Conservation (phyloP, 92 coral and sea anemone species). For the Porites evermanni region DNA sequence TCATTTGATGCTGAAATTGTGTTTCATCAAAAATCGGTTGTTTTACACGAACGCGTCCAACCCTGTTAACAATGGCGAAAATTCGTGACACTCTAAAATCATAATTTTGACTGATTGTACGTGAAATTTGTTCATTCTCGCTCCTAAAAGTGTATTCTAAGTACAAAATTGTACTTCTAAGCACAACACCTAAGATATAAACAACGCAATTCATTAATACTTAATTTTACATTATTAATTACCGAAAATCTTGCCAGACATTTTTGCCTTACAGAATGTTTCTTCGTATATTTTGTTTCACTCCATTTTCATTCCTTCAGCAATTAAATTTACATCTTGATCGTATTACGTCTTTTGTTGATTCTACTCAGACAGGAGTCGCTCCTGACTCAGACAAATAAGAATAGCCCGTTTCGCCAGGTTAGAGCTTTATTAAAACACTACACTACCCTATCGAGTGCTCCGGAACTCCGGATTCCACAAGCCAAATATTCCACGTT, state of each 20-base stretch:
- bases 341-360: no score
- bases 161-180: conserved; percentile 10
- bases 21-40: not conserved
- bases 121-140: not conserved
- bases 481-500: no score
- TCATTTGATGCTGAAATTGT: not conserved
- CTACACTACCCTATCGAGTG: no score
- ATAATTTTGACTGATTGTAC: not conserved
- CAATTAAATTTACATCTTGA: no score
- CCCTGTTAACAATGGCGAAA: not conserved
- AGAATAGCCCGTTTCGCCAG: no score
- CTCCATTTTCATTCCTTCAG: not conserved
- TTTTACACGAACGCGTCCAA: not conserved
- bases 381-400: no score
- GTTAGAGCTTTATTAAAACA: no score
- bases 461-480: no score
- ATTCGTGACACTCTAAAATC: not conserved
- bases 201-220: conserved; percentile 9
- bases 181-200: not conserved
- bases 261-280: not conserved
- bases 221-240: conserved; percentile 6
- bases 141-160: not conserved
- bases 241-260: not conserved
- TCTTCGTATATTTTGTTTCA: not conserved
- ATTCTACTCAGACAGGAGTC: no score